phyloP scores from a whole-genome alignment of 2,113 vertebrate species.

The Odobenus rosmarus region DNA sequence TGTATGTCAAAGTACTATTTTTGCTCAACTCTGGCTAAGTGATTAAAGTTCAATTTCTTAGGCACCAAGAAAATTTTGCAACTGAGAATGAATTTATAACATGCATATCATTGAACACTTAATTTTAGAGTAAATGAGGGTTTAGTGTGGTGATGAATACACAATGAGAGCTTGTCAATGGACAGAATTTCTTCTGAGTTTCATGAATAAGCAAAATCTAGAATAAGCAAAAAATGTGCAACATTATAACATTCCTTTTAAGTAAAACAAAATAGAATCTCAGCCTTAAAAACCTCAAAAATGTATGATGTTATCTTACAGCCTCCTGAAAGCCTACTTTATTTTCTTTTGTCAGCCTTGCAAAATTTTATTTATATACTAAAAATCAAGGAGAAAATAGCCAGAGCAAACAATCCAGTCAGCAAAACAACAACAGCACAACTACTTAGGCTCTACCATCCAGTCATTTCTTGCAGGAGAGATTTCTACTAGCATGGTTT shows the following conservation, averaged over 20 bases:
- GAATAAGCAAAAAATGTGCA: conserved; percentile 38
- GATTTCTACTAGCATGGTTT: not conserved
- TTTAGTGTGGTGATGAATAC: not conserved
- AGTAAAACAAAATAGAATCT: conserved; percentile 44
- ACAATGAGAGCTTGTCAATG: conserved; percentile 37
- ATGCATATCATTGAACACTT: conserved; percentile 38
- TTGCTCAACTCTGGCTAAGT: conserved; percentile 38
- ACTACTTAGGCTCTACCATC: not conserved
- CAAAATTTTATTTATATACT: conserved; percentile 10
- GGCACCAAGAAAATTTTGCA: conserved; percentile 50
- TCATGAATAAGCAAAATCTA: conserved; percentile 51
- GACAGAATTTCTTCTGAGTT: conserved; percentile 40
- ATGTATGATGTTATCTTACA: conserved; percentile 12
- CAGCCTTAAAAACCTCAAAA: conserved; percentile 33
- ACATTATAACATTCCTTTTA: conserved; percentile 4
- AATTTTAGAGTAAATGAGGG: conserved; percentile 58
- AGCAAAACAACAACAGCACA: not conserved
- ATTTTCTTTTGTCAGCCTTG: not conserved
- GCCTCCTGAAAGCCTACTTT: not conserved
- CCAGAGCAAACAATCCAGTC: not conserved
- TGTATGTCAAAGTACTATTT: conserved; percentile 54
- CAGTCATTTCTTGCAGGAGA: not conserved
- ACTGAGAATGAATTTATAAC: conserved; percentile 58
- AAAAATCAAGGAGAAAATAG: conserved; percentile 41
- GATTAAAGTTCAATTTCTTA: conserved; percentile 61